These are phyloP conservation scores for Ondatra zibethicus DNA, from an alignment of 2,113 vertebrate genomes.

Conservation along the genomic window DNA sequence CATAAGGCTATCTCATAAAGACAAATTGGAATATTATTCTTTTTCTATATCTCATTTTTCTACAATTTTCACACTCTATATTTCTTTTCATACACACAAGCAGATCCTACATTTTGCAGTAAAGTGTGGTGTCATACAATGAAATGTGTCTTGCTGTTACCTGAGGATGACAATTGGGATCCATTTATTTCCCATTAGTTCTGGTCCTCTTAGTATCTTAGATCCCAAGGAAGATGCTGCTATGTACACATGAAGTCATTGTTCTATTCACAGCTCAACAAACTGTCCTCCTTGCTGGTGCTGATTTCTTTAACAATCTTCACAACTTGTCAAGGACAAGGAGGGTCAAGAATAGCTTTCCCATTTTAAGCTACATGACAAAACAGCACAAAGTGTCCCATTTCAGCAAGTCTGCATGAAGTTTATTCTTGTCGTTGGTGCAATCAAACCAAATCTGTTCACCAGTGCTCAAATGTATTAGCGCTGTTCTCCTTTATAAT, in stretches of 20 bases:
- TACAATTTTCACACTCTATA: background rate
- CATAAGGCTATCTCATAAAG: background rate
- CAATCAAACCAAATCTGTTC: slow-evolving; percentile 87
- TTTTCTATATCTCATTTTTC: background rate
- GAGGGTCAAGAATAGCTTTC: slow-evolving; percentile 79
- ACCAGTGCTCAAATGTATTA: slow-evolving; percentile 77
- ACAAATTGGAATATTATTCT: background rate
- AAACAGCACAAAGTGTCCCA: slow-evolving; percentile 86
- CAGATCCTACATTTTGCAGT: background rate
- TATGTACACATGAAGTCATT: slow-evolving; percentile 15
- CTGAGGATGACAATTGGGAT: background rate
- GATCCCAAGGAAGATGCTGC: background rate
- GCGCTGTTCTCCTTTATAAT: slow-evolving; percentile 61
- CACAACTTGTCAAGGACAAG: slow-evolving; percentile 82
- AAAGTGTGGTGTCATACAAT: background rate
- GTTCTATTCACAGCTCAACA: slow-evolving; percentile 57
- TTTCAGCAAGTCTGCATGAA: slow-evolving; percentile 87
- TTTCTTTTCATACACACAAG: background rate
- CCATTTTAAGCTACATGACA: slow-evolving; percentile 80
- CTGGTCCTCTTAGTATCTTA: background rate
- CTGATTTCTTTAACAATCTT: slow-evolving; percentile 63
- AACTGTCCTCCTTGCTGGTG: slow-evolving; percentile 63
- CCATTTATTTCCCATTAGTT: slow-evolving; percentile 31
- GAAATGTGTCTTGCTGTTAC: background rate
- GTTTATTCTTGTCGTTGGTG: slow-evolving; percentile 85